Evolutionary conservation across 2,113 vertebrate species (phyloP), one percentile per base, ranked within the genome.

Genomic region (Rhombomys opimus): DNA sequence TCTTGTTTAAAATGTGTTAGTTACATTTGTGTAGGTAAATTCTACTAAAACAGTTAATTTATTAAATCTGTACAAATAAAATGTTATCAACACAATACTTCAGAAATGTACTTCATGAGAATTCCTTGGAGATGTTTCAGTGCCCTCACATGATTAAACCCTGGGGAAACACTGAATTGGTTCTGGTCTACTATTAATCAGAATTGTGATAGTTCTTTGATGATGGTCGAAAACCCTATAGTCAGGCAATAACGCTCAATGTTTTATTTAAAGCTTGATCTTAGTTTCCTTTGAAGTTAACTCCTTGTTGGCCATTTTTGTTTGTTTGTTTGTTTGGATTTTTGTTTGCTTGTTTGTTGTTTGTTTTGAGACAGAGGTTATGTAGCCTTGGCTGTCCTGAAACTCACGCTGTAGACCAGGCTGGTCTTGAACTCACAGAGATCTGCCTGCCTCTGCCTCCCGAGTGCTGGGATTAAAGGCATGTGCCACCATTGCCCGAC

Each of bases 1-100:
- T 96, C 76, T 41, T 90, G 84, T 95, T 85, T 65, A 54, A 80
- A 87, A 65, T 84, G 22, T 76, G 25, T 85, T 90, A 75, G 22
- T 88, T 90, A 75, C 35, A 76, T 84, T 89, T 84, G 8, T 54
- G 67, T 54, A 75, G 76, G 12, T 78, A 70, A 91, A 65, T 73
- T 63, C 25, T 63, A 65, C 35, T 76, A 78, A 67, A 82, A 63
- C 18, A 72, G 41, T 68, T 85, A 68, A 35, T 61, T 46, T 50
- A 38, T 78, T 85, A 80, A 93, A 35, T 78, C 35, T 77, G 7
- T 38, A 38, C 14, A 68, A 23, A 32, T 78, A 82, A 84, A 82
- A 87, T 75, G 23, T 82, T 78, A 76, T 27, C 50, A 88, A 30
- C 22, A 52, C 35, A 89, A 46, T 87, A 22, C n/a, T 80, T 91